These are phyloP conservation scores for Triops cancriformis DNA, from an alignment of 1,140 invertebrate species.

Conservation along the genomic window DNA sequence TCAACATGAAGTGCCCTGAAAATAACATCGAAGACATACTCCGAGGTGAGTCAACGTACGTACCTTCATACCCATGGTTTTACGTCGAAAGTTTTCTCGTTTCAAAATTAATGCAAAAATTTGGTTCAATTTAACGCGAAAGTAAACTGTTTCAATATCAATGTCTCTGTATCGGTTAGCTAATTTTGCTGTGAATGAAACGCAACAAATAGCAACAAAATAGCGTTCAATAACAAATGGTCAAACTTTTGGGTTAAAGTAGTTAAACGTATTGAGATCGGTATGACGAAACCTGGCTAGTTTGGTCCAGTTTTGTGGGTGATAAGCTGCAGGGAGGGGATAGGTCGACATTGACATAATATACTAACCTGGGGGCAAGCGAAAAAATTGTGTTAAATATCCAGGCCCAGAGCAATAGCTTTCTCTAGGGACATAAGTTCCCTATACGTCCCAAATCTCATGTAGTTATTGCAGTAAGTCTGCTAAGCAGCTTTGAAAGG, in stretches of 20 bases:
- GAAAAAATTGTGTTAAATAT: neutral
- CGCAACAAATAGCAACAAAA: too few relatives aligned
- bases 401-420: neutral
- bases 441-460: neutral
- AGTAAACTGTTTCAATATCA: too few relatives aligned
- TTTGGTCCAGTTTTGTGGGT: neutral
- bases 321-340: neutral
- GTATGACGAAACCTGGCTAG: neutral
- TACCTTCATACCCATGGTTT: neutral
- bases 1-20: slow-evolving; percentile 2
- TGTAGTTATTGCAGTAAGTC: too few relatives aligned
- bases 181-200: too few relatives aligned
- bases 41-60: neutral
- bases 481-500: neutral
- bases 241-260: too few relatives aligned
- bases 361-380: neutral
- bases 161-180: too few relatives aligned
- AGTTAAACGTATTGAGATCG: neutral
- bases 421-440: neutral
- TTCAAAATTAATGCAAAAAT: too few relatives aligned
- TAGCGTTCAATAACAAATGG: too few relatives aligned
- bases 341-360: neutral
- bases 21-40: neutral
- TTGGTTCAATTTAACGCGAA: too few relatives aligned
- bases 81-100: too few relatives aligned